Evolutionary conservation across 64 coral and sea anemone genomes (phyloP).

Genomic region (Actinia tenebrosa): DNA sequence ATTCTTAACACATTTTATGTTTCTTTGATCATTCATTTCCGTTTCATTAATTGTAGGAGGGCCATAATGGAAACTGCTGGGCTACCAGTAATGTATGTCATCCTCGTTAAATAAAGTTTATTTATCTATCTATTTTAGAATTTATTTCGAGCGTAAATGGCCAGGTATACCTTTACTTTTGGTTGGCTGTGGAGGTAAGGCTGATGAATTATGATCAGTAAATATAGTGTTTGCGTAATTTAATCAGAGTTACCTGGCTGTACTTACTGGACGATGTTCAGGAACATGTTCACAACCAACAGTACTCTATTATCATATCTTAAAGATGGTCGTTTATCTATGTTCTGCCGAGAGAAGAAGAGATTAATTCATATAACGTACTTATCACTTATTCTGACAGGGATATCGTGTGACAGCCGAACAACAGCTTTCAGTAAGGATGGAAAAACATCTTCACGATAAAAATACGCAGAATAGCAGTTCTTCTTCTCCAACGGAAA

Average conservation of each 20-base stretch:
- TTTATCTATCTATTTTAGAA: conserved; percentile 40
- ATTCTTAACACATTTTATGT: no score
- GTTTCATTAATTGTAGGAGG: no score
- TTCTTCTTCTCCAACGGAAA: not conserved
- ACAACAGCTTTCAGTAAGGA: conserved; percentile 79
- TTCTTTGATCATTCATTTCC: no score
- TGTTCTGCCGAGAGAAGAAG: no score
- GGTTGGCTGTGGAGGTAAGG: conserved; percentile 95
- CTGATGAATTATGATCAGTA: not conserved
- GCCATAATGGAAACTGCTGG: no score
- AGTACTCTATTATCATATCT: no score
- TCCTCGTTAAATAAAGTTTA: no score
- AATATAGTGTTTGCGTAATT: not conserved
- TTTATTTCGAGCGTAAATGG: conserved; percentile 75
- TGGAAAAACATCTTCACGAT: conserved; percentile 56
- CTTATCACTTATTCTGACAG: not conserved
- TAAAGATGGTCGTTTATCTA: no score
- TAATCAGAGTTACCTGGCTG: not conserved
- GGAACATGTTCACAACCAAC: no score
- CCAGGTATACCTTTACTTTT: conserved; percentile 93
- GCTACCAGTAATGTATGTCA: no score
- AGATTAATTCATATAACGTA: no score
- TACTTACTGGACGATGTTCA: no score
- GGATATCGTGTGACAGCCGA: conserved; percentile 95
- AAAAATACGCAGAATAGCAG: not conserved